Evolutionary conservation across 1,140 invertebrate species (phyloP).

Genomic region (Nomia melanderi): DNA sequence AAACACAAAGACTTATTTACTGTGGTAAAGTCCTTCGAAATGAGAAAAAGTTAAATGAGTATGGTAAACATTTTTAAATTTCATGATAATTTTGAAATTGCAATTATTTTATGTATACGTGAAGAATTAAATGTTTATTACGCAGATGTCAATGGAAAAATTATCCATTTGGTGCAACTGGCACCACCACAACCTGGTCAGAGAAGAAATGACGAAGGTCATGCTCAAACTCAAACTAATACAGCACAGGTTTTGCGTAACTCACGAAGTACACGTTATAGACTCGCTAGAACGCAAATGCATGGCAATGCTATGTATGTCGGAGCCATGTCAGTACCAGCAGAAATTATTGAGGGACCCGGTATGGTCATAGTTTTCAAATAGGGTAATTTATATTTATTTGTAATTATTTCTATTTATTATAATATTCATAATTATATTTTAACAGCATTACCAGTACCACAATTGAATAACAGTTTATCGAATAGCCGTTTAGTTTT

Average conservation of each 20-base stretch:
- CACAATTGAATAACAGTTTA: slow-evolving; percentile 75
- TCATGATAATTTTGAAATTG: not conserved
- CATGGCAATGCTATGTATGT: slow-evolving; percentile 83
- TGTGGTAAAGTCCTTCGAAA: slow-evolving; percentile 95
- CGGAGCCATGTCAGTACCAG: slow-evolving; percentile 84
- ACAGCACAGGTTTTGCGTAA: slow-evolving; percentile 42
- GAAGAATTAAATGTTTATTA: not conserved
- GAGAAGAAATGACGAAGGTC: slow-evolving; percentile 69
- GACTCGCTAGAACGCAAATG: slow-evolving; percentile 70
- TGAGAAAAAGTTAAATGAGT: slow-evolving; percentile 93
- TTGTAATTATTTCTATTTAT: no score
- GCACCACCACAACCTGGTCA: slow-evolving; percentile 84
- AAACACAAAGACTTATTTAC: slow-evolving; percentile 94
- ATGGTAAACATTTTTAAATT: slow-evolving; percentile 84
- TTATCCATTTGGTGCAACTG: slow-evolving; percentile 95
- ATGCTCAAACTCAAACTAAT: slow-evolving; percentile 65
- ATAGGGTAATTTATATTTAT: not conserved
- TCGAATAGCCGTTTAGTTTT: slow-evolving; percentile 76
- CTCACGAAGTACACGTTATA: slow-evolving; percentile 64
- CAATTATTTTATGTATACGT: not conserved
- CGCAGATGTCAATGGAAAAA: slow-evolving; percentile 94
- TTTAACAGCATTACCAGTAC: slow-evolving; percentile 70
- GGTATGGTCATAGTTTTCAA: slow-evolving; percentile 55
- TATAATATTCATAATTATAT: no score
- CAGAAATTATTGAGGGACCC: slow-evolving; percentile 82